phyloP scores from a whole-genome alignment of 2,113 vertebrate species.

The Psammodynastes pulverulentus region DNA sequence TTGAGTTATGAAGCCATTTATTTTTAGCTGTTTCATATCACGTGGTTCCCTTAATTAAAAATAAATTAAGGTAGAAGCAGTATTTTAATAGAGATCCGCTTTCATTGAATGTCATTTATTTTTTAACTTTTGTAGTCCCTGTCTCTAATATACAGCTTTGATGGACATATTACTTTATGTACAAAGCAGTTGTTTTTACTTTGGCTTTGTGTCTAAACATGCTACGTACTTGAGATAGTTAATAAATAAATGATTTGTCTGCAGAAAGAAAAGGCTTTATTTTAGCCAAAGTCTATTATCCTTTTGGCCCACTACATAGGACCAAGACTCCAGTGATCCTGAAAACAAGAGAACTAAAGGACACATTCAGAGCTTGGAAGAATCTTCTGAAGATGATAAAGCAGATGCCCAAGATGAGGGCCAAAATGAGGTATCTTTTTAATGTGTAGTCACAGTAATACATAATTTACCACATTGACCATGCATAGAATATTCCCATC shows the following conservation, averaged over 20 bases:
- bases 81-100: not conserved
- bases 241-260: not conserved
- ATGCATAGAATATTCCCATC: not conserved
- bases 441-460: rapidly evolving
- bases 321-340: conserved; percentile 79
- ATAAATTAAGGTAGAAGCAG: too few relatives aligned
- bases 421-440: conserved; percentile 77
- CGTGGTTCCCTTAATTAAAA: not conserved
- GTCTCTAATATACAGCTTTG: not conserved
- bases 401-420: conserved; percentile 65
- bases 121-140: not conserved
- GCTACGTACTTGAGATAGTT: not conserved
- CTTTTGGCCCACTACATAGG: conserved; percentile 58
- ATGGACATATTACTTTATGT: not conserved
- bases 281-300: conserved; percentile 5
- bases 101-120: not conserved
- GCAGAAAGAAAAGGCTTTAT: not conserved
- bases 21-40: not conserved
- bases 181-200: not conserved
- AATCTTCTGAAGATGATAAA: conserved; percentile 51
- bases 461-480: not conserved
- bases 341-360: conserved; percentile 81
- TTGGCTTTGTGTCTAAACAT: not conserved
- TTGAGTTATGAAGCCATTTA: not conserved
- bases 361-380: conserved; percentile 48